Conservation (phyloP, 1,140 invertebrate genomes). For the Lepidurus packardi region DNA sequence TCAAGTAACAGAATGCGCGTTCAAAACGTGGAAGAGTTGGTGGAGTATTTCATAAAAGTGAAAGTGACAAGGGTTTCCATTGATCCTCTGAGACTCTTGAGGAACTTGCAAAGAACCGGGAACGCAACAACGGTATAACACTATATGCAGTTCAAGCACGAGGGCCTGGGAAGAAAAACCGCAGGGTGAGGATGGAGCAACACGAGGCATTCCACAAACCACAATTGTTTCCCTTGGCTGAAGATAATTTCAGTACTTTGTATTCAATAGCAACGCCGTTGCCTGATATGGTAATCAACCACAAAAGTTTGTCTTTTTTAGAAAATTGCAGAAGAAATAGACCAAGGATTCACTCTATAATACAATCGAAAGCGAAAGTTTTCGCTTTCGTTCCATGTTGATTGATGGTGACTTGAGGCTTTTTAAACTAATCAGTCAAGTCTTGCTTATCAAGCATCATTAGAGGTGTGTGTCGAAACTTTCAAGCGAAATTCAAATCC, state of each 20-base stretch:
- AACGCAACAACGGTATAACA: not conserved
- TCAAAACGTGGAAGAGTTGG: not conserved
- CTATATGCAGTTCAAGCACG: not conserved
- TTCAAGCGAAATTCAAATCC: too few species aligned
- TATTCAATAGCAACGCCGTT: not conserved
- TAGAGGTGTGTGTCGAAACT: constrained; percentile 1
- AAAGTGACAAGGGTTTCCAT: not conserved
- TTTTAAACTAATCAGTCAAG: not conserved
- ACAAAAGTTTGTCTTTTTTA: not conserved
- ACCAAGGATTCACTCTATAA: not conserved
- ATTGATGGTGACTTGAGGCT: not conserved
- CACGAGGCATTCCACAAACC: not conserved
- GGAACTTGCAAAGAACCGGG: not conserved
- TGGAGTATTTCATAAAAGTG: not conserved
- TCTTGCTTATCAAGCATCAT: constrained; percentile 19
- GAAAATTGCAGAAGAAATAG: not conserved
- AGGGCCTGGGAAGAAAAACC: not conserved
- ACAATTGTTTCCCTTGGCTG: not conserved
- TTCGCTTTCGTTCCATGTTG: not conserved
- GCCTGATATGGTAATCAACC: not conserved
- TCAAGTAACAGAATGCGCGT: not conserved
- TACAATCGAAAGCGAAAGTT: not conserved
- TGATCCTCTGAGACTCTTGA: not conserved
- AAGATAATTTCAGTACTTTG: not conserved
- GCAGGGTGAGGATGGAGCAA: not conserved